phyloP scores from a whole-genome alignment of 2,888 invertebrate species.

The Plagiodera versicolora region DNA sequence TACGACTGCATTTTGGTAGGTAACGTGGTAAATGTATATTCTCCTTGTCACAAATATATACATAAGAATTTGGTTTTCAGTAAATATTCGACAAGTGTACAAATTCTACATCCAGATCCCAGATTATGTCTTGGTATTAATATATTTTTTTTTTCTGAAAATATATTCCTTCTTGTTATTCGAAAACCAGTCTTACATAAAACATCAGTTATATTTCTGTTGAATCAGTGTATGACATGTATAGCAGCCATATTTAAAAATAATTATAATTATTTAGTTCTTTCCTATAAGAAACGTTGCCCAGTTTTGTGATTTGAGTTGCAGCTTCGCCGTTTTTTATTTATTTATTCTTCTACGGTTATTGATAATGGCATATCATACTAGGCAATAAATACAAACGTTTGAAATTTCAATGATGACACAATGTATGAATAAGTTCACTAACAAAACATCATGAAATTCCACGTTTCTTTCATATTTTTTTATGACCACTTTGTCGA shows the following conservation, averaged over 20 bases:
- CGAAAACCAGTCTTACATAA: not conserved
- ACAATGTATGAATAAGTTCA: slow-evolving; percentile 40
- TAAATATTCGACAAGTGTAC: too few relatives aligned
- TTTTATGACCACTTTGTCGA: slow-evolving; percentile 33
- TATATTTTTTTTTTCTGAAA: too few relatives aligned
- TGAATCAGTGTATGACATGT: slow-evolving; percentile 37
- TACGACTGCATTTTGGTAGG: too few relatives aligned
- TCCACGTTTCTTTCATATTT: slow-evolving; percentile 15
- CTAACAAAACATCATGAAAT: slow-evolving; percentile 38
- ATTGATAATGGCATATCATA: slow-evolving; percentile 31
- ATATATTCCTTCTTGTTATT: too few relatives aligned
- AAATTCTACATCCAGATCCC: too few relatives aligned
- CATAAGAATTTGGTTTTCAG: too few relatives aligned
- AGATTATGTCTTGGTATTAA: too few relatives aligned
- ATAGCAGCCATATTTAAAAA: slow-evolving; percentile 36
- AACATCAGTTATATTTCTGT: slow-evolving; percentile 6
- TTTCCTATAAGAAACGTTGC: slow-evolving; percentile 25
- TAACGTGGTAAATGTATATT: too few relatives aligned
- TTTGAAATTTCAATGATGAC: slow-evolving; percentile 13
- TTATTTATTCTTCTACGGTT: slow-evolving; percentile 5
- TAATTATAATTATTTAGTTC: slow-evolving; percentile 29
- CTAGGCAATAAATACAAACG: slow-evolving; percentile 27
- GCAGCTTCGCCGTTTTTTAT: slow-evolving; percentile 28
- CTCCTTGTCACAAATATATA: too few relatives aligned
- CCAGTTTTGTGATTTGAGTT: slow-evolving; percentile 20